A percentile compares a stretch with the other conserved stretches of the same genome.
Evolutionary conservation across 2,888 invertebrate species (phyloP).

Genomic region (Clunio marinus): DNA sequence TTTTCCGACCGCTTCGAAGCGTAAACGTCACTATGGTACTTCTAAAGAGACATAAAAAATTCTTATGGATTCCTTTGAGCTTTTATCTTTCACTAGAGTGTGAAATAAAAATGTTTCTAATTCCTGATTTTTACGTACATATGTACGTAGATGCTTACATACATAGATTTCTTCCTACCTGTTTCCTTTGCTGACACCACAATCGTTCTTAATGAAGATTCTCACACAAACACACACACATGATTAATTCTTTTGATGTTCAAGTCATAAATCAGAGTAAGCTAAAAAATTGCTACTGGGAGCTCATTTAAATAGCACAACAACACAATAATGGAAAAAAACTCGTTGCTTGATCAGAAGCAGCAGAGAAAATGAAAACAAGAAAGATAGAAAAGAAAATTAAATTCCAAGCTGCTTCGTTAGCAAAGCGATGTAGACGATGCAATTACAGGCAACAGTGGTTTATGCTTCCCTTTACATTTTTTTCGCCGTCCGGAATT

Average conservation of each 20-base stretch:
- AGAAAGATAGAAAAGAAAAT: neutral
- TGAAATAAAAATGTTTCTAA: no score
- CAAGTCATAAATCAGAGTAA: neutral
- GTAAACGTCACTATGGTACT: no score
- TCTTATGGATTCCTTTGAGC: no score
- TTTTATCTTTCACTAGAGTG: no score
- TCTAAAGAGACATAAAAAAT: no score
- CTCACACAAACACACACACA: neutral
- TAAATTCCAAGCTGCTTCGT: no score
- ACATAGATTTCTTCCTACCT: no score
- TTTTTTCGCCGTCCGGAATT: neutral
- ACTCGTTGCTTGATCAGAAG: neutral
- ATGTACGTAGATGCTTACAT: no score
- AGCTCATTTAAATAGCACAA: neutral
- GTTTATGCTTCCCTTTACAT: neutral
- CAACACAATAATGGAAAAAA: neutral
- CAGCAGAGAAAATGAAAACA: neutral
- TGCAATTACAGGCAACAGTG: neutral
- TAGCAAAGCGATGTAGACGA: neutral
- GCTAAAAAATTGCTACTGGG: neutral
- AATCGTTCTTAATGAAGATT: neutral
- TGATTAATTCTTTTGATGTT: constrained; percentile 4
- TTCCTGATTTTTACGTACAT: no score
- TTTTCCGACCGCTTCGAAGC: neutral
- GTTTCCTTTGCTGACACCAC: no score